Percentiles rank a stretch among this genome's conserved stretches.
Conservation (phyloP, 2,797 vertebrate species). For the Lepidocolaptes lacrymiger region DNA sequence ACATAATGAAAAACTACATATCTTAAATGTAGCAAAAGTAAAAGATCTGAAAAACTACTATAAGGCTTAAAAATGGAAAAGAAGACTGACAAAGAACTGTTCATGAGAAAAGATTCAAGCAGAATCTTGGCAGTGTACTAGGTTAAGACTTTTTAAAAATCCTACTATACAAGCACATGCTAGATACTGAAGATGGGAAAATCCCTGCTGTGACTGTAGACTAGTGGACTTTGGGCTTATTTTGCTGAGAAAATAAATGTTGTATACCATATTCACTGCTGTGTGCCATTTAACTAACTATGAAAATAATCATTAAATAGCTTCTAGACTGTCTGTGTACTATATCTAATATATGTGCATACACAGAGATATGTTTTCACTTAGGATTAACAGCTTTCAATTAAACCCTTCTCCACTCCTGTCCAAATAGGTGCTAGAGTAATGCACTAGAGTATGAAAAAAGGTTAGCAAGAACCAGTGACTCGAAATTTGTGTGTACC, state of each 20-base stretch:
- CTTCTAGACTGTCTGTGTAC: background rate
- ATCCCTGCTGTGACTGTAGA: background rate
- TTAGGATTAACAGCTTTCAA: background rate
- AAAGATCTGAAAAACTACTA: background rate
- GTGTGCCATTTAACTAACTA: background rate
- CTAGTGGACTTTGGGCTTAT: background rate
- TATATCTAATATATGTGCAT: background rate
- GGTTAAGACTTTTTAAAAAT: background rate
- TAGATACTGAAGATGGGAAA: background rate
- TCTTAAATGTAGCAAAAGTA: background rate
- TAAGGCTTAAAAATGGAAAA: background rate
- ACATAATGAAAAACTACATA: fast-evolving
- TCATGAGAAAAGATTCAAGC: background rate
- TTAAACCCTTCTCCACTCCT: background rate
- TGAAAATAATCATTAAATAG: background rate
- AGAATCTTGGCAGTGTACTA: background rate
- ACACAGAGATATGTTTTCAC: background rate
- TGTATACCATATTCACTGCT: background rate
- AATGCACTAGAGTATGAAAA: background rate
- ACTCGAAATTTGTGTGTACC: background rate
- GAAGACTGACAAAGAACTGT: background rate
- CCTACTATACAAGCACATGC: background rate
- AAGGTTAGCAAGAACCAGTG: background rate
- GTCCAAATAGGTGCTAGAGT: background rate
- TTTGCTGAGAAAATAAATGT: background rate